These are phyloP conservation scores for Paedocypris sp. DNA, from an alignment of 2,113 vertebrate species.

Conservation along the genomic window DNA sequence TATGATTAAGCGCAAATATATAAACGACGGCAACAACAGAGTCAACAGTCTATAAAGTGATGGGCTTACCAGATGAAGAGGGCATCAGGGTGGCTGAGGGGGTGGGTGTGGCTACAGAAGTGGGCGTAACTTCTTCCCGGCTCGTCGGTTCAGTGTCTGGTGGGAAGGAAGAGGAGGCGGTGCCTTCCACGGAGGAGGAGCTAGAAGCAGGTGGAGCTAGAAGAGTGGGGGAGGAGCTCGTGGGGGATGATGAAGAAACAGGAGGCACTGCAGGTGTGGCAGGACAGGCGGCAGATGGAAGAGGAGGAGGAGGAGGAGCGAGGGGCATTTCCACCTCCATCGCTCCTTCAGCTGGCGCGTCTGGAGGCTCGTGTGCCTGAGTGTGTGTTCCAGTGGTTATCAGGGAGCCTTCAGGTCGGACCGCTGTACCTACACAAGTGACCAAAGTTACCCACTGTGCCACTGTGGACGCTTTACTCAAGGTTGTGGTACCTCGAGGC, in stretches of 20 bases:
- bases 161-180: constrained; percentile 63
- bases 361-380: constrained; percentile 48
- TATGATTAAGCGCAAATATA: too few species aligned
- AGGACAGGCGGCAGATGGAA: constrained; percentile 42
- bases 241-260: constrained; percentile 62
- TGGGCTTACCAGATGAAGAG: constrained; percentile 49
- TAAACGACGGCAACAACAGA: too few species aligned
- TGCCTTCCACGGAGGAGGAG: constrained; percentile 65
- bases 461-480: too few species aligned
- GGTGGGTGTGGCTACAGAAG: constrained; percentile 33
- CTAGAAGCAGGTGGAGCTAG: constrained; percentile 65
- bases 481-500: constrained; percentile 68
- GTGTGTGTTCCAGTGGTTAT: constrained; percentile 45
- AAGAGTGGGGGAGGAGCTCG: constrained; percentile 57
- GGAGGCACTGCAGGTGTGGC: constrained; percentile 44
- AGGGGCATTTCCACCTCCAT: constrained; percentile 59
- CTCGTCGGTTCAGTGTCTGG: constrained; percentile 69
- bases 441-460: too few species aligned
- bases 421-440: constrained; percentile 39
- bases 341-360: constrained; percentile 44
- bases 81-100: constrained; percentile 34
- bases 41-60: background rate
- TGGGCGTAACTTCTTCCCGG: constrained; percentile 33
- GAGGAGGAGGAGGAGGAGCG: background rate
- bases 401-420: constrained; percentile 58